These are phyloP conservation scores for Molossus alvarezi DNA, from an alignment of 2,797 vertebrate species.

Conservation along the genomic window DNA sequence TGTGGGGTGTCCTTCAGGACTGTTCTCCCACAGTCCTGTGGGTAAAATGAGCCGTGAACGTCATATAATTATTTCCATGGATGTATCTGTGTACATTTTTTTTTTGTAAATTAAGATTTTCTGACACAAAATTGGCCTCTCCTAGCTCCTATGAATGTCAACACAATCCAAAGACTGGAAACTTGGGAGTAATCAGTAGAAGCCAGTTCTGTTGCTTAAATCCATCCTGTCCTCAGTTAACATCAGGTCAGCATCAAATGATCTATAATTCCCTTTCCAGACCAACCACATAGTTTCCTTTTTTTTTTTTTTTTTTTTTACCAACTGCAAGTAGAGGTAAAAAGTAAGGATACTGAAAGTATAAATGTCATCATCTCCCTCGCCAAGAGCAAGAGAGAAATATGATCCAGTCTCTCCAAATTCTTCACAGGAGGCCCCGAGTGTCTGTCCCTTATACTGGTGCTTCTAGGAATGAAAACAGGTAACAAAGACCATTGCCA, in stretches of 20 bases:
- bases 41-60: conserved; percentile 45
- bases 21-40: conserved; percentile 16
- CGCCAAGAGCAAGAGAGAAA: conserved; percentile 76
- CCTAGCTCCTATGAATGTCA: conserved; percentile 57
- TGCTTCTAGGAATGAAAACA: conserved; percentile 48
- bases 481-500: conserved; percentile 19
- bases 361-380: conserved; percentile 51
- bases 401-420: conserved; percentile 41
- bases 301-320: conserved; percentile 59
- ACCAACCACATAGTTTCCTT: background rate
- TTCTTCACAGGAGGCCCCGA: conserved; percentile 21
- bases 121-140: conserved; percentile 77
- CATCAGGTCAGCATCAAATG: conserved; percentile 61
- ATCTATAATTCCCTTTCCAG: conserved; percentile 69
- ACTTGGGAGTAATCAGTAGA: conserved; percentile 16
- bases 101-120: conserved; percentile 73
- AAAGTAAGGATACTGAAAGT: conserved; percentile 51
- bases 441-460: background rate
- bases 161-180: conserved; percentile 59
- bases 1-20: conserved; percentile 35
- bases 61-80: conserved; percentile 76
- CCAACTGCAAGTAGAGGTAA: conserved; percentile 38
- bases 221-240: conserved; percentile 78
- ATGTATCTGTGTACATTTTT: conserved; percentile 57
- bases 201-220: conserved; percentile 42